Percentiles rank a stretch among this genome's conserved stretches.
Conservation (phyloP, 2,888 invertebrate genomes). For the Tenthredo distinguenda region DNA sequence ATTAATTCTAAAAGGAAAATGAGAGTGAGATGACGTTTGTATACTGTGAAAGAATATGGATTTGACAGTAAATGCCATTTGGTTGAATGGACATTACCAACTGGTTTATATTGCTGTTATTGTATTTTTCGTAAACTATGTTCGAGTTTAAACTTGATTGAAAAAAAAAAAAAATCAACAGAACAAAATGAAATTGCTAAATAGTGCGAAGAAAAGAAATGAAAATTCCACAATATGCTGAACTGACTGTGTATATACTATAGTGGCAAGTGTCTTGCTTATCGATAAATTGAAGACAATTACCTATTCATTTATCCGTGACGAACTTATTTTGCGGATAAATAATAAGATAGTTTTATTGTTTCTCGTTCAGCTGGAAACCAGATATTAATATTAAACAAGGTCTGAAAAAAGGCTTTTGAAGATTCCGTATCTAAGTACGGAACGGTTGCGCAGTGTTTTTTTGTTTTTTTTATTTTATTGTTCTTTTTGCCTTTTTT, state of each 20-base stretch:
- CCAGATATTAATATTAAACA: not conserved
- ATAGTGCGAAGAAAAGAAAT: slow-evolving; percentile 5
- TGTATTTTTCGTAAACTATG: slow-evolving; percentile 15
- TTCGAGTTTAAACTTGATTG: not conserved
- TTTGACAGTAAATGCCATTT: slow-evolving; percentile 29
- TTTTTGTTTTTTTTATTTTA: not conserved
- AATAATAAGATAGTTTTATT: not conserved
- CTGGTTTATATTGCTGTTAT: not conserved
- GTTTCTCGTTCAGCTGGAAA: not conserved
- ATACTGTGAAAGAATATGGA: slow-evolving; percentile 16
- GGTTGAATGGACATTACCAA: slow-evolving; percentile 24
- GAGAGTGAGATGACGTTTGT: slow-evolving; percentile 31
- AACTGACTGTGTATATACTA: slow-evolving; percentile 25
- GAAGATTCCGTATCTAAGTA: not conserved
- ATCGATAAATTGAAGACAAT: slow-evolving; percentile 25
- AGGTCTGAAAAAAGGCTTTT: not conserved
- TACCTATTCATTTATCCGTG: not conserved
- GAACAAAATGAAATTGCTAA: not conserved
- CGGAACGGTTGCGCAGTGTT: not conserved
- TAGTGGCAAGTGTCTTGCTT: slow-evolving; percentile 36
- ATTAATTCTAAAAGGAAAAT: slow-evolving; percentile 19
- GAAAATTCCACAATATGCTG: slow-evolving; percentile 2
- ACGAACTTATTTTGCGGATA: not conserved
- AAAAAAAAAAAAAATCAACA: not conserved
- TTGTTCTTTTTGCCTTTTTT: not conserved